phyloP scores from a whole-genome alignment of 1,140 invertebrate species.

The Acromyrmex charruanus region DNA sequence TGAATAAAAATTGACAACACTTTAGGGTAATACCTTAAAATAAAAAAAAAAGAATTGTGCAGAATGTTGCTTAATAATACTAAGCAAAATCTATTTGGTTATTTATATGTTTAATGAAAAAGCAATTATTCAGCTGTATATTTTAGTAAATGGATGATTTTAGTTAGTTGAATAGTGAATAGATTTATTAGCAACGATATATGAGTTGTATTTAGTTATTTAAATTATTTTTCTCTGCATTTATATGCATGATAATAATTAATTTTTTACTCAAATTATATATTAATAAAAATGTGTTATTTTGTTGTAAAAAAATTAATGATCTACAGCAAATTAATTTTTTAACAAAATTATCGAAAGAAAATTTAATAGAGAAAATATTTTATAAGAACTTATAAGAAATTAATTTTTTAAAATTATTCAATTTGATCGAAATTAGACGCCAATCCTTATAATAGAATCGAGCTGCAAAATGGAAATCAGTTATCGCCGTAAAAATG shows the following conservation, averaged over 20 bases:
- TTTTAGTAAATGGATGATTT: not conserved
- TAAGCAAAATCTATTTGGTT: not conserved
- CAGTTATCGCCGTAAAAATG: not conserved
- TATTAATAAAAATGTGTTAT: not conserved
- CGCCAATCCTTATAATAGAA: not conserved
- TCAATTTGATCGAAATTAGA: not conserved
- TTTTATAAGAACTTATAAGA: not conserved
- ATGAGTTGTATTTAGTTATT: slow-evolving; percentile 34
- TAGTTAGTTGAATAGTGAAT: slow-evolving; percentile 24
- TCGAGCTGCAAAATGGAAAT: not conserved
- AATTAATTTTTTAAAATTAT: not conserved
- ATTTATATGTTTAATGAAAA: slow-evolving; percentile 24
- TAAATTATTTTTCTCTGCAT: slow-evolving; percentile 25
- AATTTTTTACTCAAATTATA: slow-evolving; percentile 37
- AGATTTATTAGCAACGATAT: slow-evolving; percentile 18
- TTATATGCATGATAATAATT: not conserved
- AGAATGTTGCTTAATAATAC: not conserved
- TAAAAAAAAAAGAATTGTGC: not conserved
- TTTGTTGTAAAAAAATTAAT: not conserved
- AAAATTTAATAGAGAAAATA: not conserved
- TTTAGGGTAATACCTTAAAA: not conserved
- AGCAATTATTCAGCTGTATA: not conserved
- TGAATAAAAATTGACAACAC: not conserved
- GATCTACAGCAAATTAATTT: slow-evolving; percentile 3
- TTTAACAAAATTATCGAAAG: not conserved